Percentiles rank a stretch among this genome's conserved stretches.
Conservation (phyloP, 2,888 invertebrate genomes). For the Dryadula phaetusa region DNA sequence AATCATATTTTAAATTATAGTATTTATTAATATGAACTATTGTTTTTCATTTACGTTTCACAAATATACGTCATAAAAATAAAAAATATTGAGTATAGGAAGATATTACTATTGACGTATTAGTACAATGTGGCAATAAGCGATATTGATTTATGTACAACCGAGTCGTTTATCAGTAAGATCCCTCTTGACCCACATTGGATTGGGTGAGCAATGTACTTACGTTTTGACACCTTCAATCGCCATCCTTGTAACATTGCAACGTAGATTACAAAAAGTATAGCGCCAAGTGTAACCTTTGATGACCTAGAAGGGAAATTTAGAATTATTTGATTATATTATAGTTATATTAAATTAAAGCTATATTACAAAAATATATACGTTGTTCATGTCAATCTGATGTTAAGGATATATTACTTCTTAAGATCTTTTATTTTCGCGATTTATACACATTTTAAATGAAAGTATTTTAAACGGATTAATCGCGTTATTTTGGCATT, state of each 20-base stretch:
- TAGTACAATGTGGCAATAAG: slow-evolving; percentile 10
- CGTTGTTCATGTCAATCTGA: no score
- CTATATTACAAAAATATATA: no score
- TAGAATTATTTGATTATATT: background rate
- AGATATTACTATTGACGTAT: background rate
- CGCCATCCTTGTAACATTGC: slow-evolving; percentile 76
- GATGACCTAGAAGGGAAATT: slow-evolving; percentile 43
- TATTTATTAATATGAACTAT: no score
- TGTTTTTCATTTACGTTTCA: no score
- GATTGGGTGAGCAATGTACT: slow-evolving; percentile 50
- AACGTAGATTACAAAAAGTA: slow-evolving; percentile 48
- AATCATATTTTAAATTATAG: no score
- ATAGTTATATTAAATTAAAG: no score
- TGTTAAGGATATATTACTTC: no score
- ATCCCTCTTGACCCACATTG: slow-evolving; percentile 23
- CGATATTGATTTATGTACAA: slow-evolving; percentile 16
- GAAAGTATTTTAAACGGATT: no score
- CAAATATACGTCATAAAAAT: no score
- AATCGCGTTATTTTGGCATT: no score
- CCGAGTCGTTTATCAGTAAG: slow-evolving; percentile 21
- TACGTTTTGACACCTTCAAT: slow-evolving; percentile 67
- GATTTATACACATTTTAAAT: no score
- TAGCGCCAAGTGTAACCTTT: slow-evolving; percentile 45
- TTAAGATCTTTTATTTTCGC: no score
- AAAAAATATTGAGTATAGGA: background rate